Base-by-base conservation (phyloP, 2,113 vertebrate species). In the Recurvirostra avosetta region DNA sequence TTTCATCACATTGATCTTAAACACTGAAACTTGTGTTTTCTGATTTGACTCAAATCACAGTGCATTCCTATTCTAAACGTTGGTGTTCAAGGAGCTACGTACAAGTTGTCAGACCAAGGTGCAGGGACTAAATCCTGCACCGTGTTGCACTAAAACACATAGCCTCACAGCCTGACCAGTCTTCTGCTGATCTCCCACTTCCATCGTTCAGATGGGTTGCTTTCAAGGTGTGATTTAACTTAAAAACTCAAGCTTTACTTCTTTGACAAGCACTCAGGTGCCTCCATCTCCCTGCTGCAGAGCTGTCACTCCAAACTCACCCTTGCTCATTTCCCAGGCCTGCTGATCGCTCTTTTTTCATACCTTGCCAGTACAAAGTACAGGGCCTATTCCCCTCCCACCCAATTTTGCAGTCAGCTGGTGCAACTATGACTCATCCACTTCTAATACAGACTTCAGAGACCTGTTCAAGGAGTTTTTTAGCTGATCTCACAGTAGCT, bases 341-440 rank as follows among this genome's bases (percentile, higher is more conserved):
- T 90, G 62, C 58, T 86, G 76, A 65, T 43, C 41, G 16, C 58
- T 92, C 73, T 76, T 78, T 95, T 68, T 87, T 87, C 81, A 45
- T 27, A 94, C 77, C 70, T 82, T 67, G 32, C 53, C 88, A 63
- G 73, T 34, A 68, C 12, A 56, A 91, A 87, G 53, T n/a, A 79
- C 53, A 30, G 49, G 86, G 89, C 53, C n/a, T 73, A 19, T 88
- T 91, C 86, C 73, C 70, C 81, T 96, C 84, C 86, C 86, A 91
- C 83, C 84, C 77, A 73, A 66, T 92, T 91, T 92, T 87, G 84
- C 58, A 88, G 80, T 97, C 95, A 95, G 89, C 84, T 90, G 77
- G 80, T 94, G 92, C 36, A 92, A 82, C 77, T 76, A 8, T 95
- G 94, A 96, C 70, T 96, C 95, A 96, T 73, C 50, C n/a, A 22